Conservation (phyloP, 2,797 vertebrate species). For the Acanthurus tractus region DNA sequence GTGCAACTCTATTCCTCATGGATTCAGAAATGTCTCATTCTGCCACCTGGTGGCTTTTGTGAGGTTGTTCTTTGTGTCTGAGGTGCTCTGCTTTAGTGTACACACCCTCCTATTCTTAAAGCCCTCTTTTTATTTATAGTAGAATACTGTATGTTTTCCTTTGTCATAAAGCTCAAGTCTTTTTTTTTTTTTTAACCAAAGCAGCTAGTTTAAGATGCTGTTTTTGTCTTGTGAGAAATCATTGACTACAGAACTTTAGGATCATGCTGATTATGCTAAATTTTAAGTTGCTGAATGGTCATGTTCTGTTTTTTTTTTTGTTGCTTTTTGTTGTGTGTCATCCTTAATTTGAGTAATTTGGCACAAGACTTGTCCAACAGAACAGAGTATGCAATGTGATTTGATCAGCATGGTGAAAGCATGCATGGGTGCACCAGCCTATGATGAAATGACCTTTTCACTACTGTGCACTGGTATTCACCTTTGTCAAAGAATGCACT, state of each 20-base stretch:
- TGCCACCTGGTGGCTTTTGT: slow-evolving; percentile 56
- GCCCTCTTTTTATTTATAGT: background rate
- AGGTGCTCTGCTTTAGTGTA: background rate
- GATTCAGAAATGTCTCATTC: slow-evolving; percentile 15
- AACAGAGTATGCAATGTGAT: no score
- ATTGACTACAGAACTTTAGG: background rate
- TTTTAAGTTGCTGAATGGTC: background rate
- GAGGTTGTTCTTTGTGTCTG: background rate
- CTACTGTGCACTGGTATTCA: no score
- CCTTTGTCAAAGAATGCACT: background rate
- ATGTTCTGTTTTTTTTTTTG: background rate
- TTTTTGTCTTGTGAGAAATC: background rate
- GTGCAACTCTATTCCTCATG: no score
- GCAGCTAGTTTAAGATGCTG: background rate
- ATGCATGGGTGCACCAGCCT: no score
- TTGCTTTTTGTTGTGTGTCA: no score
- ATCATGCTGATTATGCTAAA: background rate
- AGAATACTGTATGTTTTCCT: background rate
- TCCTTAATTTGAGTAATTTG: no score
- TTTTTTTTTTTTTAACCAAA: background rate
- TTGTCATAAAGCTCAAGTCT: background rate
- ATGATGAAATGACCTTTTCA: no score
- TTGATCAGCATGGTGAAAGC: no score
- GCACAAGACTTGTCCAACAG: no score
- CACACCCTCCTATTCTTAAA: background rate